These are phyloP conservation scores for Acanthisitta chloris DNA, from an alignment of 2,113 vertebrate genomes.

Conservation along the genomic window DNA sequence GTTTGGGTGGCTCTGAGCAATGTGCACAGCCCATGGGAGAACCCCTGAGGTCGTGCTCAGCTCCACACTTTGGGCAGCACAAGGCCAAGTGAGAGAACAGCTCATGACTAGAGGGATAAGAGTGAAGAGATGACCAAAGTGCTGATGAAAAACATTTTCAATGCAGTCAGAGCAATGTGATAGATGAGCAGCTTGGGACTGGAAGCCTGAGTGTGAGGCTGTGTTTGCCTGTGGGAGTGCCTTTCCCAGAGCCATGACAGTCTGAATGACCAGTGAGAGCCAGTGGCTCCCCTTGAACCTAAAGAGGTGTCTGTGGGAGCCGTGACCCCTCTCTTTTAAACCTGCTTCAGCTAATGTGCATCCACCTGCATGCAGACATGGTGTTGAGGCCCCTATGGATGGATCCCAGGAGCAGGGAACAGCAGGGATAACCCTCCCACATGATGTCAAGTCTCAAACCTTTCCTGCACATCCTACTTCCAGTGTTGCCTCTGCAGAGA, in stretches of 20 bases:
- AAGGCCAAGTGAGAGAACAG: background rate
- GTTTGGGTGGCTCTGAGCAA: background rate
- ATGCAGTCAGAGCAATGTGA: background rate
- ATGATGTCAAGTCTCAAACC: fast-evolving
- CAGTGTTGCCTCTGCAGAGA: background rate
- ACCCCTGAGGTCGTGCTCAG: background rate
- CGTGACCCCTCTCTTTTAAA: background rate
- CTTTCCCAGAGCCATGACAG: background rate
- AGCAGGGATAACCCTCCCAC: background rate
- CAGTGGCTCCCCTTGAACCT: background rate
- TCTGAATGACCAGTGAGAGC: background rate
- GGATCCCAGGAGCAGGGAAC: background rate
- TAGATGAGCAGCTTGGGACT: background rate
- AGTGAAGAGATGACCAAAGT: background rate
- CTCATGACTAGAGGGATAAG: no score
- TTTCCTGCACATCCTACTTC: background rate
- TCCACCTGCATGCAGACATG: fast-evolving
- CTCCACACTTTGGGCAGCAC: fast-evolving
- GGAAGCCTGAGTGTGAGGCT: background rate
- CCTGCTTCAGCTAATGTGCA: background rate
- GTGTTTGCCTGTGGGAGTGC: background rate
- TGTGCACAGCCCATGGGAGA: background rate
- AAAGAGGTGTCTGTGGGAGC: background rate
- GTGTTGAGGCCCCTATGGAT: no score
- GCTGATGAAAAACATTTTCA: background rate